Conservation (phyloP, 2,797 vertebrate genomes). For the Margarornis squamiger region DNA sequence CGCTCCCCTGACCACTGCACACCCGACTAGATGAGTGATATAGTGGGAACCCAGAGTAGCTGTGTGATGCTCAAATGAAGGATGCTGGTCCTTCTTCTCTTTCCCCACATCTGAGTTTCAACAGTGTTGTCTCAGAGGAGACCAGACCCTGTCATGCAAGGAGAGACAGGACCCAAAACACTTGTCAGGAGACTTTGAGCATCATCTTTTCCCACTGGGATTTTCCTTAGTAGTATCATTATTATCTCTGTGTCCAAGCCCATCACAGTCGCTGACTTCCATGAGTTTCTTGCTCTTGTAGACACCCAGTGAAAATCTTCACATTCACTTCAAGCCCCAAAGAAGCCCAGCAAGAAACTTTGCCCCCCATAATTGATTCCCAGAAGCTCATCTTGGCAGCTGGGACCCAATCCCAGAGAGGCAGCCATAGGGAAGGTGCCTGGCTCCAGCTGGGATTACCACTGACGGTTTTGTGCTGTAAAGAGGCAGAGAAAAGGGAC, state of each 20-base stretch:
- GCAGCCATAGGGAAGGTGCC: neutral
- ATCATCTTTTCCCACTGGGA: neutral
- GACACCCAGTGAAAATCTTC: neutral
- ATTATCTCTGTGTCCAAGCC: neutral
- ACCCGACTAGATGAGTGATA: neutral
- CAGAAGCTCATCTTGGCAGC: neutral
- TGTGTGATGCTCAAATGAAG: neutral
- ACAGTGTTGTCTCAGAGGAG: neutral
- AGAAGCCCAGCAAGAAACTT: neutral
- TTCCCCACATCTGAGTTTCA: neutral
- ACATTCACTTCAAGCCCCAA: neutral
- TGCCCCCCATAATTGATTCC: accelerated
- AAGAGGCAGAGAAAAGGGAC: neutral
- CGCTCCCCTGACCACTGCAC: neutral
- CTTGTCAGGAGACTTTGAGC: neutral
- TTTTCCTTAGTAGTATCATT: neutral
- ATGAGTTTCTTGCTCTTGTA: neutral
- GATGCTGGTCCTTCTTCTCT: neutral
- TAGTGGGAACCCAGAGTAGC: neutral
- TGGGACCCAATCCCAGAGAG: neutral
- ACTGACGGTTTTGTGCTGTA: neutral
- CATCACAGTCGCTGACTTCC: neutral
- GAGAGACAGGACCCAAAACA: neutral
- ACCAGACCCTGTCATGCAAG: neutral
- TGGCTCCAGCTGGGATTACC: neutral